phyloP scores from a whole-genome alignment of 2,888 invertebrate species.

The Anodontia alba region DNA sequence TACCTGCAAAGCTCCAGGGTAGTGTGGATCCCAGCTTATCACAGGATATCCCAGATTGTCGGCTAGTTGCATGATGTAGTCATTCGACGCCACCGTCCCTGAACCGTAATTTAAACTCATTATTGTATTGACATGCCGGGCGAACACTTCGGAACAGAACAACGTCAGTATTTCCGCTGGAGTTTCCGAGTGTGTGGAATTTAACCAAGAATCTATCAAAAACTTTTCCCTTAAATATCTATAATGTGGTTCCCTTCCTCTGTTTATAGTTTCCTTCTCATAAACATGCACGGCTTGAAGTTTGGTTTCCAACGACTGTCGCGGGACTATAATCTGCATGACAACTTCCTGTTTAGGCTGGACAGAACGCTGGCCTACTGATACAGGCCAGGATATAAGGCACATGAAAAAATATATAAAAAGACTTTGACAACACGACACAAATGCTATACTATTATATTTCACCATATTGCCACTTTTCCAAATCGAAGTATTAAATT shows the following conservation, averaged over 20 bases:
- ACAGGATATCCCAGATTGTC: slow-evolving; percentile 66
- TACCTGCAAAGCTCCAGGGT: slow-evolving; percentile 68
- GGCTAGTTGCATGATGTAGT: slow-evolving; percentile 65
- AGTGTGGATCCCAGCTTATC: slow-evolving; percentile 71
- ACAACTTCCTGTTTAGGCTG: slow-evolving; percentile 48
- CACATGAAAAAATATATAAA: not conserved
- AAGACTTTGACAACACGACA: not conserved
- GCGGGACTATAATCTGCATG: slow-evolving; percentile 49
- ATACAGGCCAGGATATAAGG: slow-evolving; percentile 4
- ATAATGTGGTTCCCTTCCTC: slow-evolving; percentile 33
- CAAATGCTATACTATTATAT: not conserved
- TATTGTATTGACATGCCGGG: slow-evolving; percentile 61
- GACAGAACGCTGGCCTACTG: not conserved
- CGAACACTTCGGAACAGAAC: slow-evolving; percentile 68
- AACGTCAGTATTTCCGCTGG: slow-evolving; percentile 64
- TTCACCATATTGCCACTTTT: not conserved
- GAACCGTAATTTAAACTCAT: slow-evolving; percentile 59
- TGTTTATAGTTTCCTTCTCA: slow-evolving; percentile 44
- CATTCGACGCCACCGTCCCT: slow-evolving; percentile 52
- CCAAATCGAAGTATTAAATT: not conserved
- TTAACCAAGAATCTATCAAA: slow-evolving; percentile 51
- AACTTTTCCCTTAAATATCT: slow-evolving; percentile 45
- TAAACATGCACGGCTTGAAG: slow-evolving; percentile 36
- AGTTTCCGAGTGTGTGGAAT: slow-evolving; percentile 55
- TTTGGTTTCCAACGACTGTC: slow-evolving; percentile 21